Base-by-base conservation (phyloP, 2,888 invertebrate species). In the Caenorhabditis zanzibari region DNA sequence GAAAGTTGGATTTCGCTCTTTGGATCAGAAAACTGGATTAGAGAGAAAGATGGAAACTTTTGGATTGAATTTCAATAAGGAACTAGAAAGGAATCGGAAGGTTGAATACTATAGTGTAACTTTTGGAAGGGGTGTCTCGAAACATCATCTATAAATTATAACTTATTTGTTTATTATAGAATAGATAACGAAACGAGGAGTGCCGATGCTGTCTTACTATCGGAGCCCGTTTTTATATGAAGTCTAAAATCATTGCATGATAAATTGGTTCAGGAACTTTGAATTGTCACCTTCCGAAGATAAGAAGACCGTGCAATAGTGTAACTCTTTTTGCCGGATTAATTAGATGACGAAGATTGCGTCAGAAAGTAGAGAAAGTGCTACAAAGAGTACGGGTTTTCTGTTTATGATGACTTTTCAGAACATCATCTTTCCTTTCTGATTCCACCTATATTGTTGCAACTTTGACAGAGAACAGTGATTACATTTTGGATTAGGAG, bases 261-360 rank as follows among this genome's bases (percentile, higher is more conserved):
- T 71, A 64, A 79, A 56, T 56, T 52, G 54, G 63, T 79, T 79
- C 79, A 79, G 79, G 79, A 79, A 79, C 79, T 79, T 64, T 79
- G 71, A 71, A 71, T 56, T 64, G 64, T 79, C 79, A 71, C 47
- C 54, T 26, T 54, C 32, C 3, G 12, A 9, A n/a, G 49, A 79
- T 56, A 64, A 79, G 64, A 72, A 79, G 71, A 24, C 19, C 10
- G 56, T 38, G 71, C 64, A 44, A 28, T 44, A 16, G 32, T 6
- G 44, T 22, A 59, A 44, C 44, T 58, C 24, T 28, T n/a, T 41
- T 14, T 32, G 49, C 7, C 47, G 61, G 68, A 61, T 61, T 79
- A 79, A 71, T 79, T 79, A 79, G 47, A 26, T 71, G 79, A 79
- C 66, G 66, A 38, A 75, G 76, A 69, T 76, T 76, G 22, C 76